These are phyloP conservation scores for Poicephalus gulielmi DNA, from an alignment of 2,113 vertebrate species.

Conservation along the genomic window DNA sequence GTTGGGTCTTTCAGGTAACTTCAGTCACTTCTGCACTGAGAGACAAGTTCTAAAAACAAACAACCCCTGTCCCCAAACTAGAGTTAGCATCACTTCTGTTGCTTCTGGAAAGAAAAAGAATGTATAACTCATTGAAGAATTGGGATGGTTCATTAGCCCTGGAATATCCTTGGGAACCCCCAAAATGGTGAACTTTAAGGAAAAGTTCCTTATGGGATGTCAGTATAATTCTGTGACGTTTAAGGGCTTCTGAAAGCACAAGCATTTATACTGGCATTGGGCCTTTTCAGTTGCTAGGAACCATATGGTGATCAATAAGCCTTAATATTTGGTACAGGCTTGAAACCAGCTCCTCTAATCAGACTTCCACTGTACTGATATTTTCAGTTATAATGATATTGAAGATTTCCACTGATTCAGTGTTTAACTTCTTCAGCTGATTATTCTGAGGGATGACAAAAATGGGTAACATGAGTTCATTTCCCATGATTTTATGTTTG, in stretches of 20 bases:
- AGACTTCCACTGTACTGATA: neutral
- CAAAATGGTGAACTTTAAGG: neutral
- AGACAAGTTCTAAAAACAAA: neutral
- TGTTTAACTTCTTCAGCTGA: neutral
- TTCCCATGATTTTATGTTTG: neutral
- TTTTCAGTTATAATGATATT: neutral
- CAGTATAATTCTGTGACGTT: neutral
- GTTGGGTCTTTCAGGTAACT: neutral
- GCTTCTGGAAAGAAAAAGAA: neutral
- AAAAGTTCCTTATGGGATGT: neutral
- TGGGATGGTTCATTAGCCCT: rapidly evolving
- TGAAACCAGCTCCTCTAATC: neutral
- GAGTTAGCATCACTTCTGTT: neutral
- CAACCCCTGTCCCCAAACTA: rapidly evolving
- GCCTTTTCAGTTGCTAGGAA: neutral
- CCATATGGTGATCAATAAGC: neutral
- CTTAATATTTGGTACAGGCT: neutral
- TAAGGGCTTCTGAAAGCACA: neutral
- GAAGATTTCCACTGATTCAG: neutral
- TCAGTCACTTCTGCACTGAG: neutral
- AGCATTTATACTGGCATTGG: neutral
- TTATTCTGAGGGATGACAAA: neutral
- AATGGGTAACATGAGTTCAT: neutral
- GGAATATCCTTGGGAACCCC: neutral
- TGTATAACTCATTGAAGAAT: neutral